Conservation (phyloP, 2,888 invertebrate species). For the Drosophila mimica region DNA sequence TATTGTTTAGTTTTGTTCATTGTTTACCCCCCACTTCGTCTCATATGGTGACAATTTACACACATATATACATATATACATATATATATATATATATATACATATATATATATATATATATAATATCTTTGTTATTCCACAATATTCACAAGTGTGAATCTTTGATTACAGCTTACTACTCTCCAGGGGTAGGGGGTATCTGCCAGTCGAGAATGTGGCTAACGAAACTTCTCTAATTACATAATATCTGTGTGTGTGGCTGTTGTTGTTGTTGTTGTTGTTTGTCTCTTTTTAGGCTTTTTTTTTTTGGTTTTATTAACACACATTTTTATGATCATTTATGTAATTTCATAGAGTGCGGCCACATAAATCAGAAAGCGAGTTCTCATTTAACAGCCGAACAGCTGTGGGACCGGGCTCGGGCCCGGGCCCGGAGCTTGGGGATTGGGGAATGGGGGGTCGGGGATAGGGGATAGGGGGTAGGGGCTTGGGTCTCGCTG, state of each 20-base stretch:
- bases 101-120: too few species aligned
- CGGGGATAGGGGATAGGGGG: not conserved
- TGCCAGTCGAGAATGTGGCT: conserved; percentile 22
- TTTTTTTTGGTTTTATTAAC: conserved; percentile 54
- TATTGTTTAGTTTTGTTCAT: not conserved
- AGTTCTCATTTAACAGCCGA: conserved; percentile 58
- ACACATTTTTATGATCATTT: conserved; percentile 75
- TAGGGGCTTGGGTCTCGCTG: not conserved
- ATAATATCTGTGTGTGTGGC: conserved; percentile 57
- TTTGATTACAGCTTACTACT: conserved; percentile 1
- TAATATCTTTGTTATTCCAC: not conserved
- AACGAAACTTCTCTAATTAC: conserved; percentile 61
- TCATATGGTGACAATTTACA: too few species aligned
- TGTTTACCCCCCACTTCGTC: not conserved
- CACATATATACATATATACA: too few species aligned
- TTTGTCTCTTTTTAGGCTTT: not conserved
- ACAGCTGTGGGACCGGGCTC: conserved; percentile 18
- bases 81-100: too few species aligned
- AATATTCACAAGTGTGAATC: not conserved
- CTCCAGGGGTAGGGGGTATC: conserved; percentile 1
- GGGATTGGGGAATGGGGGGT: not conserved
- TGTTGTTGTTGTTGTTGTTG: not conserved
- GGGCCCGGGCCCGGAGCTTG: not conserved
- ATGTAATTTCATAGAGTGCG: conserved; percentile 76
- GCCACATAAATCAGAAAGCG: conserved; percentile 62